Base-by-base conservation (phyloP, 2,113 vertebrate species). In the Trochalopteron elliotii region DNA sequence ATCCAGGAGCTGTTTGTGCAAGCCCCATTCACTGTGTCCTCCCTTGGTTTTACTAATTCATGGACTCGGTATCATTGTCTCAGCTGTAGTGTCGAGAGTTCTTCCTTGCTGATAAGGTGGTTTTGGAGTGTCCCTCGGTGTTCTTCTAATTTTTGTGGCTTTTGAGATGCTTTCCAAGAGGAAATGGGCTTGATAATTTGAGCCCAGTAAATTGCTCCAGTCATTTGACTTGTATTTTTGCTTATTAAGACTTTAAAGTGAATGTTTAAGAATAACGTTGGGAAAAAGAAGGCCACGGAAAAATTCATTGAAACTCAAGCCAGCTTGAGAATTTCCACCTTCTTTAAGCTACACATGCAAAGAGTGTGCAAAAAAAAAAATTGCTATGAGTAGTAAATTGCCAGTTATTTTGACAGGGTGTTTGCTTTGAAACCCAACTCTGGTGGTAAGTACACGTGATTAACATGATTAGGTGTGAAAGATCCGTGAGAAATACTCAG, bases 21-120 rank as follows among this genome's bases (percentile, higher is more conserved):
- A 79, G n/a, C 7, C 24, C 12, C 37, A 18, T 19, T 69, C 47
- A 1, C 50, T 35, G 15, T 15, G 0, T 5, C 20, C 31, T 42
- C 7, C 5, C 42, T 27, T 9, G 20, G 1, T 21, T 42, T 68
- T 24, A 21, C 7, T 49, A 23, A 39, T 83, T 55, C 24, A 4
- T n/a, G 39, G 16, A 1, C 53, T 47, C 7, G 0, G 11, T 15
- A 2, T 47, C 11, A 0, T 2, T 42, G 15, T 16, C 24, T 33
- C 23, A 15, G 14, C 31, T 15, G 12, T 9, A 10, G 24, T 0
- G 7, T 10, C 42, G 17, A 9, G 20, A 17, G n/a, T 16, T 57
- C 27, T 49, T 33, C 4, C 57, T 50, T 55, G 8, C 30, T 80
- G 18, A 2, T 22, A 1, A 8, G 3, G 16, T 45, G 49, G 6